Conservation (phyloP, 30 jellyfish, hydroid and myxozoan genomes). For the Sanderia malayensis region DNA sequence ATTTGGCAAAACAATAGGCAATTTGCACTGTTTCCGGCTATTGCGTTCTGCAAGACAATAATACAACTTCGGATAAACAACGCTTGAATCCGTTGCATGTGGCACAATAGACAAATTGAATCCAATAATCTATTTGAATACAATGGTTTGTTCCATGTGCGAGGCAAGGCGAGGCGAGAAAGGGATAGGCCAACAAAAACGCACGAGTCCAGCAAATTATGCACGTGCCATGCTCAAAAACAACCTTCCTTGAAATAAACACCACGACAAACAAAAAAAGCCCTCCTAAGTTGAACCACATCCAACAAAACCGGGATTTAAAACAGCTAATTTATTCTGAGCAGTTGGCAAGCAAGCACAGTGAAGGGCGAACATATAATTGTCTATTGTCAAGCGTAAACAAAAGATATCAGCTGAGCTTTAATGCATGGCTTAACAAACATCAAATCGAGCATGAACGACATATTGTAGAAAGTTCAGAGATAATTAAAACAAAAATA, state of each 20-base stretch:
- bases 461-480: background rate
- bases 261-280: too few species aligned
- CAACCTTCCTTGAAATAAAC: background rate
- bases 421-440: slow-evolving; percentile 3
- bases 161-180: too few species aligned
- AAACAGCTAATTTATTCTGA: too few species aligned
- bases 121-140: background rate
- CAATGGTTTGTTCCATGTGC: too few species aligned
- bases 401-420: slow-evolving; percentile 15
- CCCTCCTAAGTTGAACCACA: too few species aligned
- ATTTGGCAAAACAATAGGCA: background rate
- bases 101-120: background rate
- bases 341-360: too few species aligned
- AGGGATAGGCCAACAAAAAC: background rate
- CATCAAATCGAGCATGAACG: background rate
- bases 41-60: background rate
- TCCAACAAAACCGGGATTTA: too few species aligned
- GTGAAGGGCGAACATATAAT: too few species aligned
- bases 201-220: background rate
- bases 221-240: background rate
- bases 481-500: background rate
- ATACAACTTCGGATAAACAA: background rate
- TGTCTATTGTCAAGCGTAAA: background rate
- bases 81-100: background rate
- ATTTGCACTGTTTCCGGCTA: background rate